Evolutionary conservation across 2,888 invertebrate species (phyloP), one percentile per base, ranked within the genome.

Genomic region (Graphium colonna): DNA sequence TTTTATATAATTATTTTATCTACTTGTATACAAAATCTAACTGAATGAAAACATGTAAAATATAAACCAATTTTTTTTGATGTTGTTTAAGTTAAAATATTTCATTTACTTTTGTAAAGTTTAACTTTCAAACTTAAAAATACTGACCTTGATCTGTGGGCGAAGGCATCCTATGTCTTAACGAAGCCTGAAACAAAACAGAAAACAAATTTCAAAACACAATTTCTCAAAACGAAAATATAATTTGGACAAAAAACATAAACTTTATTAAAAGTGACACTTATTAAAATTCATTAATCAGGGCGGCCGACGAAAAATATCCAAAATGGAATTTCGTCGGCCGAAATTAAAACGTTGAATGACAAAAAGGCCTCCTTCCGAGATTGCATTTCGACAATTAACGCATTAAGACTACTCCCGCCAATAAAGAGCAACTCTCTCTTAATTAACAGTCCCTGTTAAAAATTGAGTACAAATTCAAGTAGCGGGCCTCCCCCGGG

Each of bases 381-480:
- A 84, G 89, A 89, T 89, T 89, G 88, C 88, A 88, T 88, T 89
- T 83, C 80, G 77, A 89, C 89, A 89, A 88, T 89, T 88, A 89
- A 88, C 86, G 87, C 88, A 89, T 89, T 89, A 88, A 82, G 83
- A 79, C 75, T 79, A 73, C 77, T 75, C 77, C 77, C 75, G 81
- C 84, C 86, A 86, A 87, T 86, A 87, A 87, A 86, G 84, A 84
- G 82, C 74, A 77, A 73, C 79, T 82, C 79, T 59, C 58, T 80
- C 84, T 89, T 89, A 89, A 89, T 89, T 88, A 88, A 88, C 77
- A 73, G 83, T 75, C 77, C 79, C 84, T 77, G 84, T 87, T 89
- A 88, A 89, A 89, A 89, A 89, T 87, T 85, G 84, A 89, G 89
- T 89, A 89, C 87, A 87, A 89, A 89, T 88, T 89, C 86, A 82